Percentiles rank a stretch among this genome's conserved stretches.
phyloP scores from a whole-genome alignment of 2,113 vertebrate species.

The Coptodon rendalli region DNA sequence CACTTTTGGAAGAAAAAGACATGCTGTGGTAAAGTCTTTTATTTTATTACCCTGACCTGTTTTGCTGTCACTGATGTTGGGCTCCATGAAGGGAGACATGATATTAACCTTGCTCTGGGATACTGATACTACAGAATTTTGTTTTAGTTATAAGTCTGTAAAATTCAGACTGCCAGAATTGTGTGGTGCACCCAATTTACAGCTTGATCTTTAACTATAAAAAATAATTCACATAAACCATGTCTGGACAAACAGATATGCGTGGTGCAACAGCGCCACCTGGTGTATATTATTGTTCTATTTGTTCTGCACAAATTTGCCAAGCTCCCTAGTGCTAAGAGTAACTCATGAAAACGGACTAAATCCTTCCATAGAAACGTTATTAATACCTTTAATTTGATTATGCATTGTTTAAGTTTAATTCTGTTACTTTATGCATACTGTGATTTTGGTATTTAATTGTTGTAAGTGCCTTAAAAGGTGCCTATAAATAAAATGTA shows the following conservation, averaged over 20 bases:
- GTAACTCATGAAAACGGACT: background rate
- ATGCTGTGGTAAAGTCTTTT: background rate
- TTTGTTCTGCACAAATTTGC: background rate
- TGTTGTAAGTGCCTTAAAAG: background rate
- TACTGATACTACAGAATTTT: background rate
- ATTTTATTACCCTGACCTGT: background rate
- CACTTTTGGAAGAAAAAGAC: background rate
- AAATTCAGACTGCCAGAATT: background rate
- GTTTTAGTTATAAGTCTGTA: background rate
- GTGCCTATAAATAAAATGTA: background rate
- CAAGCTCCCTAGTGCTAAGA: background rate
- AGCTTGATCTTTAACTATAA: background rate
- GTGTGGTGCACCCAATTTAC: background rate
- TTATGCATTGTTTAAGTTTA: background rate
- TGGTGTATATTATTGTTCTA: background rate
- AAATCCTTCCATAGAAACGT: background rate
- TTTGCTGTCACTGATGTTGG: background rate
- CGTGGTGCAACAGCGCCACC: background rate
- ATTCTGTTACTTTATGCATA: background rate
- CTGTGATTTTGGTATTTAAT: background rate
- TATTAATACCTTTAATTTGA: background rate
- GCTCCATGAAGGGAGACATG: background rate
- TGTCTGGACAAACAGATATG: background rate
- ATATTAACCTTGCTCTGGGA: background rate
- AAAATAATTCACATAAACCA: background rate